Evolutionary conservation across 35 echinoderm and acorn worm genomes (phyloP).

Genomic region (Stichopus chloronotus): DNA sequence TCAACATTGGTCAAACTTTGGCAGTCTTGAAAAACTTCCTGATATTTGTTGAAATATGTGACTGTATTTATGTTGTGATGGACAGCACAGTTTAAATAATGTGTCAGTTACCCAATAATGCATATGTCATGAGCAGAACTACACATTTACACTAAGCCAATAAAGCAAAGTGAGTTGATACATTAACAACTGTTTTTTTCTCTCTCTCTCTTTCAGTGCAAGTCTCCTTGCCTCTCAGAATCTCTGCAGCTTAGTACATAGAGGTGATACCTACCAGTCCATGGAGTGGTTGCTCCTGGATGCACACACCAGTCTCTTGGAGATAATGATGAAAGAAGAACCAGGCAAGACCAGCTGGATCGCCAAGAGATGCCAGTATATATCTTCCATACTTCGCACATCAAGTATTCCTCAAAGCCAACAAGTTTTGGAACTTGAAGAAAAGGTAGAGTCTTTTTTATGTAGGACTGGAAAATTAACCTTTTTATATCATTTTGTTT

Average conservation of each 20-base stretch:
- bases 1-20: too few species aligned
- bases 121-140: too few species aligned
- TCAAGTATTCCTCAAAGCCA: conserved; percentile 81
- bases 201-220: conserved; percentile 53
- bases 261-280: conserved; percentile 91
- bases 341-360: conserved; percentile 74
- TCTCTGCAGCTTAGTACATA: conserved; percentile 72
- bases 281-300: conserved; percentile 94
- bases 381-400: conserved; percentile 74
- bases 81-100: too few species aligned
- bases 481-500: not conserved
- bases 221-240: conserved; percentile 83
- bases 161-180: too few species aligned
- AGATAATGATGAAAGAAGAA: conserved; percentile 77
- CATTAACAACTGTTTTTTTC: not conserved
- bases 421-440: conserved; percentile 76
- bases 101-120: too few species aligned
- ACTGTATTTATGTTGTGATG: too few species aligned
- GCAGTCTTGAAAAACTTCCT: too few species aligned
- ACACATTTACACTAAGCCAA: too few species aligned
- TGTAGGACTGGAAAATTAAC: conserved; percentile 62
- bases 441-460: conserved; percentile 87
- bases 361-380: conserved; percentile 78
- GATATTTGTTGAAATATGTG: too few species aligned
- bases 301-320: conserved; percentile 81